A percentile compares a stretch with the other conserved stretches of the same genome.
phyloP scores from a whole-genome alignment of 2,797 vertebrate species.

The Chaenodraco wilsoni region DNA sequence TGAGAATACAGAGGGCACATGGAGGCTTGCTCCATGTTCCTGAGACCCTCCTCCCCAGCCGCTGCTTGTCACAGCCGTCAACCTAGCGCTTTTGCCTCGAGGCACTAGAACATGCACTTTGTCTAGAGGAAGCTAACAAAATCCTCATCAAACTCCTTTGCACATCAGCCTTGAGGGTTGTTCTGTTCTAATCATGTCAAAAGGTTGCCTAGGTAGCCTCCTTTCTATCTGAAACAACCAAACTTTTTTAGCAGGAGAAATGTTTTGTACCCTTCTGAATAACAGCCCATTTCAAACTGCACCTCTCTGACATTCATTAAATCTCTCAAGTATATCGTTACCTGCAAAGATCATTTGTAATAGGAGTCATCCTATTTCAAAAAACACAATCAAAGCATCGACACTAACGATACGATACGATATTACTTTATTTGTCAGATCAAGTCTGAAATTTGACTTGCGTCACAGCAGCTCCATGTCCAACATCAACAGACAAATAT shows the following conservation, averaged over 20 bases:
- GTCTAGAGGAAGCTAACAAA: slow-evolving; percentile 3
- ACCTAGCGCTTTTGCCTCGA: background rate
- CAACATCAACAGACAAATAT: too few species aligned
- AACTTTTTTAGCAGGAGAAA: too few species aligned
- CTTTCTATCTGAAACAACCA: background rate
- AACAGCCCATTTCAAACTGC: background rate
- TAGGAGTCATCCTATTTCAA: too few species aligned
- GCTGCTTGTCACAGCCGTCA: background rate
- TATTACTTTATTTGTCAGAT: too few species aligned
- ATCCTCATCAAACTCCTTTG: background rate
- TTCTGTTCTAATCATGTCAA: background rate
- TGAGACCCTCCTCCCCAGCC: slow-evolving; percentile 1
- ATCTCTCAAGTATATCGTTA: background rate
- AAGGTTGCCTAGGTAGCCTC: too few species aligned
- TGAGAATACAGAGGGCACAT: background rate
- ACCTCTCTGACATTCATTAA: background rate
- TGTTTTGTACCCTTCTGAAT: background rate
- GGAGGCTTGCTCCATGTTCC: slow-evolving; percentile 4
- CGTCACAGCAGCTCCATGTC: too few species aligned
- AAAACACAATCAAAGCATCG: background rate
- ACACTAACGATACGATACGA: too few species aligned
- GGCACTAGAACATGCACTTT: background rate
- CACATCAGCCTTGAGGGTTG: background rate
- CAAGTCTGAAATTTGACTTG: too few species aligned
- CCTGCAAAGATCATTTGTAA: background rate